Percentiles rank a stretch among this genome's conserved stretches.
These are phyloP conservation scores for Saguinus imperator DNA, from an alignment of 2,113 vertebrate genomes.

Conservation along the genomic window DNA sequence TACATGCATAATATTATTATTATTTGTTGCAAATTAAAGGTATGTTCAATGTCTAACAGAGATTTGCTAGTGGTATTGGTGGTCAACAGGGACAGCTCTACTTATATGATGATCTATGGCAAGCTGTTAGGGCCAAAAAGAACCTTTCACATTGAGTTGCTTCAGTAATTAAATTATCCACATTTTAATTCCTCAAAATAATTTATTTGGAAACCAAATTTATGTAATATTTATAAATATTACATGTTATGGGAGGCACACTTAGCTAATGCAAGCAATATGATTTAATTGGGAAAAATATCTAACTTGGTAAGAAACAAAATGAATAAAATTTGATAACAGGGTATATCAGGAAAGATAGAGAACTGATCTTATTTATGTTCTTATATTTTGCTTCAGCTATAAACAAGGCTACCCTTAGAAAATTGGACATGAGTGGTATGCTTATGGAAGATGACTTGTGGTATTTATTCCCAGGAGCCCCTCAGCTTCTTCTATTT, in stretches of 20 bases:
- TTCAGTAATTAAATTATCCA: slow-evolving; percentile 1
- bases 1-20: background rate
- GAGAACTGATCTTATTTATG: background rate
- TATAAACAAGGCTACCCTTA: background rate
- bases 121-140: background rate
- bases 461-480: background rate
- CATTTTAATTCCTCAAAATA: background rate
- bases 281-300: background rate
- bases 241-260: background rate
- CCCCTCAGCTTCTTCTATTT: background rate
- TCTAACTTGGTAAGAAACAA: background rate
- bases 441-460: background rate
- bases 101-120: background rate
- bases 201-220: background rate
- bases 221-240: background rate
- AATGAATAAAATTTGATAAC: background rate
- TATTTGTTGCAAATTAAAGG: background rate
- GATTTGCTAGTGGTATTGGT: background rate
- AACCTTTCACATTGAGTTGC: background rate
- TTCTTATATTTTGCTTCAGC: background rate
- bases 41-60: background rate
- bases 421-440: background rate
- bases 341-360: background rate
- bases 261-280: background rate
- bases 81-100: background rate